Percentiles rank a stretch among this genome's conserved stretches.
Conservation (phyloP, 2,797 vertebrate species). For the Pantherophis alleghaniensis region DNA sequence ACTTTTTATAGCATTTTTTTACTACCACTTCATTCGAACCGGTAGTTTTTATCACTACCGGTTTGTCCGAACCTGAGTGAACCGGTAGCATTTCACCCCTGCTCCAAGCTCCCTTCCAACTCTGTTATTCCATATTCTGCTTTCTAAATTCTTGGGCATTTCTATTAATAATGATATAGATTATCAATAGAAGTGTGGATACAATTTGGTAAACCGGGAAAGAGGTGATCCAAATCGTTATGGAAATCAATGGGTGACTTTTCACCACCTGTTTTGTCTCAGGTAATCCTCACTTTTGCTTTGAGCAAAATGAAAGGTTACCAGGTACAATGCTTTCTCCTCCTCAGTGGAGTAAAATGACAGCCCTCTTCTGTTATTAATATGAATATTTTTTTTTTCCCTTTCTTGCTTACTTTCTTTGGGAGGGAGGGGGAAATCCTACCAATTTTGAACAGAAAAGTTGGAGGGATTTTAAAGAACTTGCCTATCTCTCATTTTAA, state of each 20-base stretch:
- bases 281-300: not conserved
- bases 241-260: not conserved
- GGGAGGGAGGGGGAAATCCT: not conserved
- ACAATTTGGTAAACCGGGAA: not conserved
- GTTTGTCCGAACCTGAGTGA: too few relatives aligned
- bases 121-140: not conserved
- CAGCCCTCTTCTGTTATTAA: not conserved
- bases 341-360: not conserved
- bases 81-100: too few relatives aligned
- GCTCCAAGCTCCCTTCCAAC: not conserved
- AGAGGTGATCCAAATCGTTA: not conserved
- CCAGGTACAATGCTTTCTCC: not conserved
- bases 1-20: too few relatives aligned
- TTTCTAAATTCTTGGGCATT: not conserved
- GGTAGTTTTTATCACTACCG: too few relatives aligned
- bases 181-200: not conserved
- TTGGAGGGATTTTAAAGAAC: not conserved
- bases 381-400: not conserved
- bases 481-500: not conserved
- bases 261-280: not conserved
- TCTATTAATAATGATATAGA: not conserved
- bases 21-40: too few relatives aligned
- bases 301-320: not conserved
- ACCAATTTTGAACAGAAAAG: not conserved
- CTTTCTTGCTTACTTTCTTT: not conserved